Evolutionary conservation across 2,113 vertebrate genomes (phyloP), one percentile per base, ranked within the genome.

Genomic region (Chionis minor): DNA sequence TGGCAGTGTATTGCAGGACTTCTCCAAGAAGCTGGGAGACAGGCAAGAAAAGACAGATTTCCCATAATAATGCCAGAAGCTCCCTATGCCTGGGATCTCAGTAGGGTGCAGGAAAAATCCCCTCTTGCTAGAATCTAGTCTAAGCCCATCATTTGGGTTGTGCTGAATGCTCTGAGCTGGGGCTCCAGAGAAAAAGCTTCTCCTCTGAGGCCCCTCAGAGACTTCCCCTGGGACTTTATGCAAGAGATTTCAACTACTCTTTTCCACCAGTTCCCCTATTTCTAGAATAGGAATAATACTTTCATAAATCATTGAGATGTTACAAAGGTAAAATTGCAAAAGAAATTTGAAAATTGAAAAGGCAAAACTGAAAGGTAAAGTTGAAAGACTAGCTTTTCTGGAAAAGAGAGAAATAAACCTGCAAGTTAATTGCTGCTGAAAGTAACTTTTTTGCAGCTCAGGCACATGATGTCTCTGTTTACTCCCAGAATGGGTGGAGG

Each of bases 401-500:
- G 6, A 73, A 65, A 1, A 66, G 11, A 62, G 10, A 14, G 12
- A 77, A 65, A 70, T 12, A 9, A 0, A 17, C 20, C 13, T 14
- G 23, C 4, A 42, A 94, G 28, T 66, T 75, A 63, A 56, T 65
- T 61, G 59, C 52, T 85, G 22, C 16, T 77, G 45, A 49, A 96
- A 87, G 77, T 71, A 89, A 92, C 70, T 88, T 88, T 66, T 81
- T 67, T 58, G 69, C 56, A 69, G 24, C 49, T 75, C 12, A 61
- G 72, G 81, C 73, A 56, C 65, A 88, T 35, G 81, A 86, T 81
- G 38, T 71, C 82, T 95, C 71, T 90, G 47, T 96, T 94, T 94
- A 74, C 59, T 90, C 56, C 80, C 82, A 59, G 80, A 71, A 94
- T 61, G 88, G 63, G 92, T 71, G 70, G 80, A 49, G 66, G 66